These are phyloP conservation scores for Catamblyrhynchus diadema DNA, from an alignment of 2,797 vertebrate species.

Conservation along the genomic window DNA sequence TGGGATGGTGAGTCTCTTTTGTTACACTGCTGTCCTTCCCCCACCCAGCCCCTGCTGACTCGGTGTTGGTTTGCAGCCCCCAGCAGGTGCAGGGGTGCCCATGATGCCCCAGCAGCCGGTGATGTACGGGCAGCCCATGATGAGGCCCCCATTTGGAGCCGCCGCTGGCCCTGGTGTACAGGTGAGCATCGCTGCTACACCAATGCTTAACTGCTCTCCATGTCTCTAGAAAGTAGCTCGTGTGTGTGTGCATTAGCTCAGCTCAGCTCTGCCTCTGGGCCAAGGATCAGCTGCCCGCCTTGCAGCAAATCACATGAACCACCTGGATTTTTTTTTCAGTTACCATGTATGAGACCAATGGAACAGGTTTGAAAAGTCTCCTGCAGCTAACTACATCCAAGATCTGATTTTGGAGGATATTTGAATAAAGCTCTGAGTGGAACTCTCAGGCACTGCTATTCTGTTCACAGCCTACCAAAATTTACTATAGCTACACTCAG, in stretches of 20 bases:
- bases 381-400: not conserved
- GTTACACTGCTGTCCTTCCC: not conserved
- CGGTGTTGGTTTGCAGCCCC: conserved; percentile 72
- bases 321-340: not conserved
- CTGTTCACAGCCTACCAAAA: not conserved
- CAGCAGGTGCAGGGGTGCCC: conserved; percentile 85
- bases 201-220: accelerated
- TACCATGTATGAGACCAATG: not conserved
- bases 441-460: not conserved
- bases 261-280: not conserved
- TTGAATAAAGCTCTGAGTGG: not conserved
- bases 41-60: not conserved
- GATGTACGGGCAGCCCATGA: conserved; percentile 93
- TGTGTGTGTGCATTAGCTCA: not conserved
- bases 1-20: conserved; percentile 84
- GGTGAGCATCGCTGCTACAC: conserved; percentile 63
- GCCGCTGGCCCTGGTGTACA: conserved; percentile 83
- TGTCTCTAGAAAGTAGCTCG: not conserved
- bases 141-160: conserved; percentile 89
- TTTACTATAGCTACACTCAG: not conserved
- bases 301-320: not conserved
- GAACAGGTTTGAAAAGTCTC: not conserved
- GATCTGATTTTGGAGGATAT: not conserved
- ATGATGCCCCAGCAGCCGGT: conserved; percentile 89
- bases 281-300: not conserved